Evolutionary conservation across 2,888 invertebrate species (phyloP), one percentile per base, ranked within the genome.

Genomic region (Tetranychus truncatus): DNA sequence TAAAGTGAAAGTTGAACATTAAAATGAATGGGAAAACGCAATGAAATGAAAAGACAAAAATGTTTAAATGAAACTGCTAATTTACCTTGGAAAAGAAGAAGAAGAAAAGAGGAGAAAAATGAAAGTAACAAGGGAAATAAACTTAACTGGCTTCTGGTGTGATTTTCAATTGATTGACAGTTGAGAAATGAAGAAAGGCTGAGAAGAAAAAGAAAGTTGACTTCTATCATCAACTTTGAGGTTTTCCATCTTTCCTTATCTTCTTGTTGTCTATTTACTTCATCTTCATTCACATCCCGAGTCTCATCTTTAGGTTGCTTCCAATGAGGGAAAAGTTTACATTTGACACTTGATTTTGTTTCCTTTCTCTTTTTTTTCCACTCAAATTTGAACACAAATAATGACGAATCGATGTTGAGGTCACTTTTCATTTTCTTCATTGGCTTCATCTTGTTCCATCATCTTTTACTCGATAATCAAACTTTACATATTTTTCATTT

Each of bases 41-140:
- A 55, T 55, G 7, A 34, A 34, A 55, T 55, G 55, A 55, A 15
- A 55, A 55, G 55, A 7, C 3, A 15, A 15, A 55, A 34, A 34
- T 34, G 11, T 55, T 55, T 55, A 9, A 55, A 7, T 2, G 2
- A 15, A 55, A 9, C 55, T 55, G 15, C 7, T 55, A 15, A 1
- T 69, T 11, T 69, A 9, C 15, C 15, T 9, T 55, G 55, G 55
- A 15, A 15, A 55, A 15, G 55, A 7, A 15, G 55, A 55, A 15
- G 55, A 7, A 15, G 55, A 55, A 55, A 55, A 55, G 11, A 15
- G 15, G 15, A 55, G n/a, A 55, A 15, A 55, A 55, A 55, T 15
- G 55, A 55, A 55, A 55, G 55, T 55, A 55, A 55, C 55, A 55
- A 55, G 55, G 55, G 55, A 55, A 55, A 55, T 55, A 55, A 55